A percentile compares a stretch with the other conserved stretches of the same genome.
Evolutionary conservation across 1,140 invertebrate genomes (phyloP).

Genomic region (Popillia japonica): DNA sequence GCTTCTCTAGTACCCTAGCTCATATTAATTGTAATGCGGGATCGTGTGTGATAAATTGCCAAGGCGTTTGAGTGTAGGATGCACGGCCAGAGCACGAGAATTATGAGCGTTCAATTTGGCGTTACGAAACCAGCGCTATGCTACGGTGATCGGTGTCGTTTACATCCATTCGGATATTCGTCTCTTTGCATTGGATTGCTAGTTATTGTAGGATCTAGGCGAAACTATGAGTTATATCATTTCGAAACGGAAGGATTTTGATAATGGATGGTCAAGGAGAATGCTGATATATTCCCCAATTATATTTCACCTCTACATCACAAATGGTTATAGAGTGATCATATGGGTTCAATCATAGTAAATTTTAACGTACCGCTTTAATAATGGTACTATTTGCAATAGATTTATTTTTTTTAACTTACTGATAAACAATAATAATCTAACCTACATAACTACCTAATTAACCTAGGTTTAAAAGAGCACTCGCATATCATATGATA

Average conservation of each 20-base stretch:
- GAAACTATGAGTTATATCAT: background rate
- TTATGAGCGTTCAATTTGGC: conserved; percentile 1
- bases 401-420: no score
- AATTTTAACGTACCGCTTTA: no score
- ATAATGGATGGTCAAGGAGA: background rate
- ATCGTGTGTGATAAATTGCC: conserved; percentile 1
- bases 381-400: no score
- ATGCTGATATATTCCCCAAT: background rate
- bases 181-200: no score
- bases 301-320: no score
- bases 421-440: no score
- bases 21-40: background rate
- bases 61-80: conserved; percentile 3
- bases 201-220: background rate
- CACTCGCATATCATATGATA: no score
- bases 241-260: conserved; percentile 4
- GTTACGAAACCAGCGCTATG: background rate
- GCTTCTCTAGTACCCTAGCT: background rate
- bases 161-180: background rate
- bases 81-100: no score
- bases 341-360: no score
- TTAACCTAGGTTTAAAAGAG: no score
- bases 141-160: background rate
- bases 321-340: no score
- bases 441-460: no score